A percentile compares a stretch with the other conserved stretches of the same genome.
These are phyloP conservation scores for Equus przewalskii DNA, from an alignment of 2,113 vertebrate species.

Conservation along the genomic window DNA sequence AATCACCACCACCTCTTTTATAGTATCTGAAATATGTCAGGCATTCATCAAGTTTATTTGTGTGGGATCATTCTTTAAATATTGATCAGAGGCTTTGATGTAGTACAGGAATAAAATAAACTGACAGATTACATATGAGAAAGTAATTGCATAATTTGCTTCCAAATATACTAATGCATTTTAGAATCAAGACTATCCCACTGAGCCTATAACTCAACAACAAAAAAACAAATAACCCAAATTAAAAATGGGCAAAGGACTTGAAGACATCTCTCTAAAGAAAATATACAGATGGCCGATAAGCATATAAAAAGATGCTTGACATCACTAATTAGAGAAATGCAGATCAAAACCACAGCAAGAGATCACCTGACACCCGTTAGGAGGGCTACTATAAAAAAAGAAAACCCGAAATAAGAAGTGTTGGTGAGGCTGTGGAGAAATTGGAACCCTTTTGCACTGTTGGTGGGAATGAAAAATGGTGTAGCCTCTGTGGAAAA, in stretches of 20 bases:
- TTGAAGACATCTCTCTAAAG: not conserved
- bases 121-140: not conserved
- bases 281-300: not conserved
- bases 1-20: not conserved
- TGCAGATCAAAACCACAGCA: not conserved
- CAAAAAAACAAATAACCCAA: not conserved
- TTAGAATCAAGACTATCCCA: constrained; percentile 17
- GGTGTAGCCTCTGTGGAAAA: not conserved
- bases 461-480: not conserved
- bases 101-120: constrained; percentile 9
- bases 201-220: not conserved
- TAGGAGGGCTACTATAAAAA: not conserved
- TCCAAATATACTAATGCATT: not conserved
- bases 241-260: not conserved
- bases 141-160: constrained; percentile 38
- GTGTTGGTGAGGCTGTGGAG: not conserved
- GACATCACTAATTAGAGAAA: not conserved
- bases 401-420: not conserved
- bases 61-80: constrained; percentile 7
- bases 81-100: constrained; percentile 10
- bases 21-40: not conserved
- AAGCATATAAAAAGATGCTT: not conserved
- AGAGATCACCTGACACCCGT: too few species aligned
- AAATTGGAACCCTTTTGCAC: not conserved
- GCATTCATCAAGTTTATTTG: not conserved